phyloP scores from a whole-genome alignment of 2,888 invertebrate species.

The Drosophila percnosoma region DNA sequence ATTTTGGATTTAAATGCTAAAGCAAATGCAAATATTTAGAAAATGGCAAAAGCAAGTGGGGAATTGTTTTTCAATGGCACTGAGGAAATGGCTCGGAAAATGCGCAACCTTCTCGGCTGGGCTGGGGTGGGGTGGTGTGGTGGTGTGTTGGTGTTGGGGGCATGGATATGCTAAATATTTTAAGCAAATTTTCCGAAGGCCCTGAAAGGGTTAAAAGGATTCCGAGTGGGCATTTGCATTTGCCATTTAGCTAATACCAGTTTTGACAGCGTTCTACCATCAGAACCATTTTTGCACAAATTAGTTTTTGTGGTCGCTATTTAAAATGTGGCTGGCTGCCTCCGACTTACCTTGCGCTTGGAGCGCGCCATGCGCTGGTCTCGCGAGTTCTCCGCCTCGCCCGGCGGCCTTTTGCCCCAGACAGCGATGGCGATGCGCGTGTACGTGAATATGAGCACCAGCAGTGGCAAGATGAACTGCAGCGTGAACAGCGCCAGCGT shows the following conservation, averaged over 20 bases:
- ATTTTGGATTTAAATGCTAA: conserved; percentile 31
- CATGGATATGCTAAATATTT: conserved; percentile 13
- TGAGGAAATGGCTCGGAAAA: conserved; percentile 39
- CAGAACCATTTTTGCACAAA: conserved; percentile 52
- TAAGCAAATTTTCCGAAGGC: conserved; percentile 6
- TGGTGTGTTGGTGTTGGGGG: background rate
- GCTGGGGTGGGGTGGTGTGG: no score
- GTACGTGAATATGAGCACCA: conserved; percentile 93
- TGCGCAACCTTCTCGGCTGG: conserved; percentile 13
- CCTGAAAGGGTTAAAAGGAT: conserved; percentile 36
- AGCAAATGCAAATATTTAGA: conserved; percentile 43
- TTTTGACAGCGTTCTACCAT: conserved; percentile 11
- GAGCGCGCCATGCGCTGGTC: conserved; percentile 94
- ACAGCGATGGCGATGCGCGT: conserved; percentile 93
- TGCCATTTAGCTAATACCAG: conserved; percentile 42
- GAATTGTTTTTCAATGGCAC: conserved; percentile 23
- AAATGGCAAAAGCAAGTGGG: conserved; percentile 7
- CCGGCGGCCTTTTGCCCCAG: conserved; percentile 94
- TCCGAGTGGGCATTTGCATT: conserved; percentile 35
- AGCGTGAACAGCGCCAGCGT: conserved; percentile 91
- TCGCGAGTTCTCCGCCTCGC: conserved; percentile 93
- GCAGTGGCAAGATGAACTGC: conserved; percentile 93
- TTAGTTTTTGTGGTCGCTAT: conserved; percentile 77
- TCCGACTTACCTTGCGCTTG: conserved; percentile 91
- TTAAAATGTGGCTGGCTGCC: conserved; percentile 1